Percentiles rank a stretch among this genome's conserved stretches.
These are phyloP conservation scores for Pitta sordida DNA, from an alignment of 2,113 vertebrate species.

Conservation along the genomic window DNA sequence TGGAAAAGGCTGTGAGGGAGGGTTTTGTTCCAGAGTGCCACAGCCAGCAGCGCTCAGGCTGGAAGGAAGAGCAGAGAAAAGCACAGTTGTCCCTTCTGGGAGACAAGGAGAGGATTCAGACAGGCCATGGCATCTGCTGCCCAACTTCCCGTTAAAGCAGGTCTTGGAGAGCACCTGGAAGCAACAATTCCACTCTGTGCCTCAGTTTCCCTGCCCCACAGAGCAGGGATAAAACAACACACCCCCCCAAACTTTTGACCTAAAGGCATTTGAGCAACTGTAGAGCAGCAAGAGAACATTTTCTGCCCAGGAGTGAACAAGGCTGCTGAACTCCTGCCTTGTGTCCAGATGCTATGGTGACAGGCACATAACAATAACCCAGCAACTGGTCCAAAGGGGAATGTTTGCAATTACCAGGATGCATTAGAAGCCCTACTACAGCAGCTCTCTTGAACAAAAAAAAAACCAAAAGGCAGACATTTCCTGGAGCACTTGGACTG, in stretches of 20 bases:
- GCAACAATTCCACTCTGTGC: rapidly evolving
- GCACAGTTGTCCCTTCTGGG: neutral
- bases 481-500: slow-evolving; percentile 45
- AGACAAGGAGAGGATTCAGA: neutral
- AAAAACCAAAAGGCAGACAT: neutral
- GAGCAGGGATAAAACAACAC: neutral
- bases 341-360: slow-evolving; percentile 51
- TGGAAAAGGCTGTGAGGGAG: neutral
- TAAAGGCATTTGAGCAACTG: neutral
- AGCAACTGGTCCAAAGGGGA: neutral
- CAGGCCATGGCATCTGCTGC: neutral
- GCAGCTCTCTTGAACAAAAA: slow-evolving; percentile 20
- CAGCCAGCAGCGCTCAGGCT: neutral
- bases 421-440: slow-evolving; percentile 24
- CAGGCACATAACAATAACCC: slow-evolving; percentile 40
- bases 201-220: neutral
- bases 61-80: neutral
- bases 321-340: slow-evolving; percentile 9
- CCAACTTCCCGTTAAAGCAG: neutral
- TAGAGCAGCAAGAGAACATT: neutral
- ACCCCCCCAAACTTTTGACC: neutral
- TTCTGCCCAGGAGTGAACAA: neutral
- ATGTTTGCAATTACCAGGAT: slow-evolving; percentile 35
- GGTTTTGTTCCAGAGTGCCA: neutral
- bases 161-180: neutral